A percentile compares a stretch with the other conserved stretches of the same genome.
Evolutionary conservation across 2,113 vertebrate genomes (phyloP).

Genomic region (Gymnogyps californianus): DNA sequence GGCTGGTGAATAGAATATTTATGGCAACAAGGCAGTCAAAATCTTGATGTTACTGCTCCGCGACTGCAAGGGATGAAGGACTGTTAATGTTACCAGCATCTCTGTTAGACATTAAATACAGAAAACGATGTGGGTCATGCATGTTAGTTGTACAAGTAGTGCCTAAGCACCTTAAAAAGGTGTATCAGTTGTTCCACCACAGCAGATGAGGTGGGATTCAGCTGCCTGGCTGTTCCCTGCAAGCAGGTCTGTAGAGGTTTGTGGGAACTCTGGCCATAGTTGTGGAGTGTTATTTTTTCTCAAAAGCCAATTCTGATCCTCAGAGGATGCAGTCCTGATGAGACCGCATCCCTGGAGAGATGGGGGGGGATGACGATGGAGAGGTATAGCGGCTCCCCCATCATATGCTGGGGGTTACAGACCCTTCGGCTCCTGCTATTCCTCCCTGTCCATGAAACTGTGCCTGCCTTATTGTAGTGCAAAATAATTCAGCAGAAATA

Average conservation of each 20-base stretch:
- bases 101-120: background rate
- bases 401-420: background rate
- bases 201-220: background rate
- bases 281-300: background rate
- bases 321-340: background rate
- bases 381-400: background rate
- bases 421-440: background rate
- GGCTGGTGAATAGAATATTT: background rate
- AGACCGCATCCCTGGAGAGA: background rate
- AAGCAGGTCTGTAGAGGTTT: background rate
- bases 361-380: background rate
- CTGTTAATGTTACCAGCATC: background rate
- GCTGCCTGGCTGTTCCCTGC: background rate
- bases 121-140: background rate
- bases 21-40: background rate
- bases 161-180: background rate
- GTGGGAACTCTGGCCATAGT: background rate
- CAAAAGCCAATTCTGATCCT: background rate
- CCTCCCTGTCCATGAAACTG: background rate
- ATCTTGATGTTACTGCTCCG: background rate
- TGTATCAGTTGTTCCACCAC: background rate
- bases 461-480: background rate
- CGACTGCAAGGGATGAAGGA: background rate
- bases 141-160: background rate
- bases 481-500: conserved; percentile 43